These are phyloP conservation scores for Drosophila baimaii DNA, from an alignment of 1,140 invertebrate genomes.

Conservation along the genomic window DNA sequence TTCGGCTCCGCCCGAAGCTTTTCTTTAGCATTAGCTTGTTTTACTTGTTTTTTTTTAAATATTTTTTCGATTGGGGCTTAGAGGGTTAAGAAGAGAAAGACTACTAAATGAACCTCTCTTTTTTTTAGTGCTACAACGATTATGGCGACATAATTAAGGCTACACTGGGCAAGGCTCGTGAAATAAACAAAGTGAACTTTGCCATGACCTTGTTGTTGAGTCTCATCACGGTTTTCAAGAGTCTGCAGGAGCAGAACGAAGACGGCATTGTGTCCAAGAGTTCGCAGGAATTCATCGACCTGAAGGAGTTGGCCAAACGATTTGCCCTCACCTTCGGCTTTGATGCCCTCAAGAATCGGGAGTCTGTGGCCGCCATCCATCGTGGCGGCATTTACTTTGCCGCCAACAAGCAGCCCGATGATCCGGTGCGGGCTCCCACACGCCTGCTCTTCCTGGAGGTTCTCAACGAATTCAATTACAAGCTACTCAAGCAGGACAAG, in stretches of 20 bases:
- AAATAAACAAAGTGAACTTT: constrained; percentile 98
- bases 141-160: constrained; percentile 99
- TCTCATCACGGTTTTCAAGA: constrained; percentile 79
- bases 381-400: constrained; percentile 97
- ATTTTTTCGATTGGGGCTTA: too few species aligned
- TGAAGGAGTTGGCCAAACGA: constrained; percentile 95
- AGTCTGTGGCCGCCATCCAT: constrained; percentile 98
- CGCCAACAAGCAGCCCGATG: constrained; percentile 86
- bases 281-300: constrained; percentile 76
- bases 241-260: constrained; percentile 65
- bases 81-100: too few species aligned
- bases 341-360: constrained; percentile 98
- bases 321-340: constrained; percentile 99
- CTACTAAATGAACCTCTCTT: too few species aligned
- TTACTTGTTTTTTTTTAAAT: too few species aligned
- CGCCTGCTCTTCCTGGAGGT: constrained; percentile 97
- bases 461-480: constrained; percentile 97
- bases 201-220: constrained; percentile 97
- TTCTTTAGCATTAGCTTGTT: too few species aligned
- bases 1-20: too few species aligned
- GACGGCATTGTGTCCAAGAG: constrained; percentile 68
- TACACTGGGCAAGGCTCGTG: constrained; percentile 97
- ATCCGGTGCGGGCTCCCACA: constrained; percentile 91
- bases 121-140: constrained; percentile 95
- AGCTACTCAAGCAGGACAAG: constrained; percentile 98